Base-by-base conservation (phyloP, 2,888 invertebrate species). In the Aphelenchoides bicaudatus region DNA sequence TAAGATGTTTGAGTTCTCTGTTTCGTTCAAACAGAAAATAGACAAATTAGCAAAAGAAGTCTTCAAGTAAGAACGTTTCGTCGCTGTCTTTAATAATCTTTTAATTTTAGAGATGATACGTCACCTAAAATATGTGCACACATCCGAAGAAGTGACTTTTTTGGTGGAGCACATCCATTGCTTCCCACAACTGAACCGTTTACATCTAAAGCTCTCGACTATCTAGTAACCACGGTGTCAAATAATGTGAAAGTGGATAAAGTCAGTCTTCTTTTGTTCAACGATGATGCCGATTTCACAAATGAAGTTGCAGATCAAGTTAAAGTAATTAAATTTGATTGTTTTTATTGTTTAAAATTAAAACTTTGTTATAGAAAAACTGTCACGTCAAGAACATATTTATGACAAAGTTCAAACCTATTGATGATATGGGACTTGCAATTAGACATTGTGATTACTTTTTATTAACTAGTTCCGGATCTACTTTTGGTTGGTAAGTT, bases 401-500 rank as follows among this genome's bases (percentile, higher is more conserved):
- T 25, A 25, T 43, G 8, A 10, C 43, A 8, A 25, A 43, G 16
- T 43, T 43, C 10, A 43, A 43, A 21, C 43, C 21, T 10, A 43
- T 43, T 25, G 43, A 43, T 19, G 25, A 43, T n/a, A 10, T 43
- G 10, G 25, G 25, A 10, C 23, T 43, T 8, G 43, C 16, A 8
- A 25, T 25, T n/a, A 19, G 43, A 10, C 43, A 43, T n/a, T 43
- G 43, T 25, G 43, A 43, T 25, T n/a, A 8, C 43, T 19, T 43
- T 8, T n/a, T 43, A 6, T 19, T 43, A 6, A 21, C 43, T n/a
- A 21, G 21, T 10, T 19, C 16, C 43, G 43, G 43, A 10, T 43
- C 43, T 19, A 43, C 43, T 8, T 43, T 43, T n/a, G 43, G 43
- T 8, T 43, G n/a, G n/a, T n/a, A n/a, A n/a, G n/a, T n/a, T n/a